Evolutionary conservation across 2,797 vertebrate species (phyloP).

Genomic region (Ciconia nigra): DNA sequence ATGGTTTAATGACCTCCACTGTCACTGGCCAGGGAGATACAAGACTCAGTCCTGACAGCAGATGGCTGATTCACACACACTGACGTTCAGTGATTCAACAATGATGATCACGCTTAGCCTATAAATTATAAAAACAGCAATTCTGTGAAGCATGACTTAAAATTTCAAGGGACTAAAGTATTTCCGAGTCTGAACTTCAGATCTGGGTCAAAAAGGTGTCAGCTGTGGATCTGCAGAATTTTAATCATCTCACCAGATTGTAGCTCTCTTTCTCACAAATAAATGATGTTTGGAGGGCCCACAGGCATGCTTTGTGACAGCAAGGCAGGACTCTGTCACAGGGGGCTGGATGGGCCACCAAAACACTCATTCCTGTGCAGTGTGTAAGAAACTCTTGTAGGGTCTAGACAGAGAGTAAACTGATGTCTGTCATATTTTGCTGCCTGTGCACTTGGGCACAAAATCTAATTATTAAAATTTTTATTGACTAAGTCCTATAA

Average conservation of each 20-base stretch:
- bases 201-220: constrained; percentile 51
- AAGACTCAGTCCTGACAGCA: constrained; percentile 17
- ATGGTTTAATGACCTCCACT: not conserved
- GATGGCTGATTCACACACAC: constrained; percentile 27
- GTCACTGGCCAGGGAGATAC: not conserved
- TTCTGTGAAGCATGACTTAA: constrained; percentile 35
- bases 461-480: not conserved
- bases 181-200: constrained; percentile 17
- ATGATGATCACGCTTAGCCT: not conserved
- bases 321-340: not conserved
- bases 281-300: not conserved
- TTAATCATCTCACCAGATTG: not conserved
- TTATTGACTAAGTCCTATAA: not conserved
- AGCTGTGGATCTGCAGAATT: not conserved
- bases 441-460: not conserved
- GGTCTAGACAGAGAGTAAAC: not conserved
- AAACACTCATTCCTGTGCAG: not conserved
- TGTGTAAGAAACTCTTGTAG: not conserved
- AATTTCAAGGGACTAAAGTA: constrained; percentile 48
- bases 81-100: not conserved
- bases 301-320: not conserved
- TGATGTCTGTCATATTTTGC: not conserved
- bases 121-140: constrained; percentile 38
- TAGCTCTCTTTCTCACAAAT: not conserved
- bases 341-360: not conserved